Base-by-base conservation (phyloP, 2,113 vertebrate genomes). In the Mobula hypostoma region DNA sequence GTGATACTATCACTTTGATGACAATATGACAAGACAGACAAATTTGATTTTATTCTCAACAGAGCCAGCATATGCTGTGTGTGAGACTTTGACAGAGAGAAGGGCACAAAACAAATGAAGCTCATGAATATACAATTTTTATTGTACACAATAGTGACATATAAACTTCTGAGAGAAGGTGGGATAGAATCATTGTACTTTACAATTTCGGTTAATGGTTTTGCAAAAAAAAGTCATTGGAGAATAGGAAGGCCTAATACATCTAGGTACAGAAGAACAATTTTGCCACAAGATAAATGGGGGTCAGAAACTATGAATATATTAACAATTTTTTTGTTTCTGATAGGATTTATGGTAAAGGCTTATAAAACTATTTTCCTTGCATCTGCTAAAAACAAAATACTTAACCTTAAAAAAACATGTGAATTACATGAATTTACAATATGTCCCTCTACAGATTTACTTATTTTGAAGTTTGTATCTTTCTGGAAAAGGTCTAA, bases 11-110 rank as follows among this genome's bases (percentile, higher is more conserved):
- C 97, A 97, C 97, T 98, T 98, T 98, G 98, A 98, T 97, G 97
- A 97, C 97, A 97, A 98, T 97, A 97, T 97, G 98, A 98, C 98
- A 98, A 97, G 97, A 98, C 98, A 98, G 97, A 98, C 97, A 98
- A 97, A 98, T 98, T 98, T 97, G 97, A 98, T 98, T 98, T 97
- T 97, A 97, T 97, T 98, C 97, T 98, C 98, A 96, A 97, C 97
- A 97, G 98, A 98, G 97, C 96, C 95, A 97, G 97, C 97, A 97
- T 97, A 97, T 97, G 97, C 97, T 97, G 96, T 96, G 97, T 97
- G 97, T 96, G 97, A 97, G 96, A 97, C 95, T 96, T 96, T 97
- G 97, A 97, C 97, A 97, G 97, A 97, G 96, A 97, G 96, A 97
- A 97, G 97, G 97, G 96, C 97, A 97, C 97, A 97, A 97, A 97